Evolutionary conservation across 92 coral and sea anemone genomes (phyloP), one percentile per base, ranked within the genome.

Genomic region (Zoanthus solanderi): DNA sequence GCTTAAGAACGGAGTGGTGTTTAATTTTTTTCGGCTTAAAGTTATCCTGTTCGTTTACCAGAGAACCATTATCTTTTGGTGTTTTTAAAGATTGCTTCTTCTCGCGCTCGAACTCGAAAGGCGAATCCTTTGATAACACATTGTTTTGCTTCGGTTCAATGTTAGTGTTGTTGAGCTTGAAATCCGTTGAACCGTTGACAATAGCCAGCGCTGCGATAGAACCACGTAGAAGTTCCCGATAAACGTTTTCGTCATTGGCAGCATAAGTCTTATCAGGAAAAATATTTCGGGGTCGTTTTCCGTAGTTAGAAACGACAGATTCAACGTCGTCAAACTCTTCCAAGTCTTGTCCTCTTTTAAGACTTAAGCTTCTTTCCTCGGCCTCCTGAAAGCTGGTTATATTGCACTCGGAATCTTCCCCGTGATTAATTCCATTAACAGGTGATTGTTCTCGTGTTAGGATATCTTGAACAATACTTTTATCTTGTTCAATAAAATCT

Each of bases 181-280:
- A 75, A 67, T 45, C 85, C 13, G 60, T 81, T 13, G 58, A 71
- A 4, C 75, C 85, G 46, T 81, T 81, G 13, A 73, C 76, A 47
- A 67, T 66, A 7, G 85, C 85, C 54, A 81, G 6, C 23, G 85
- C 85, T 10, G 74, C 75, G n/a, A 81, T 31, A 63, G 85, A 81
- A 17, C 85, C 85, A 9, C 60, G 56, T 5, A 81, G 58, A 3
- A 81, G n/a, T 11, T 81, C 75, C 4, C 47, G 58, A 67, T 81
- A 81, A 29, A 81, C 16, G 45, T 6, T 80, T 7, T 48, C 50
- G 8, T 81, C 63, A 6, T 66, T 28, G 44, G 42, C 31, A 28
- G 34, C 8, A 57, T 63, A 52, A 17, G n/a, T 80, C 0, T 23
- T 77, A 52, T 77, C 82, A 4, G 48, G 82, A 30, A 8, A 10